Base-by-base conservation (phyloP, 2,888 invertebrate species). In the Iselma pallidipennis region DNA sequence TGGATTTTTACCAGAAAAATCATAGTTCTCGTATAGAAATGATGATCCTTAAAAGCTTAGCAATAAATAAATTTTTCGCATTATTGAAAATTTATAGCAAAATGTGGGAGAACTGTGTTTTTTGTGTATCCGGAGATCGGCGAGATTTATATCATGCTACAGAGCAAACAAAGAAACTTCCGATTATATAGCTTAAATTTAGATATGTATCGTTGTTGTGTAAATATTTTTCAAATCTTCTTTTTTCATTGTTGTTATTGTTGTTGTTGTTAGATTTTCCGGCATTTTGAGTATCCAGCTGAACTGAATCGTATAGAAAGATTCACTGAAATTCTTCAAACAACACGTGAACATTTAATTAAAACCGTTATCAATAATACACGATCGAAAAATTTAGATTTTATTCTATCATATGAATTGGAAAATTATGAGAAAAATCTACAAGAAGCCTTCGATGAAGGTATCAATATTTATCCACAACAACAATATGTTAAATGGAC, bases 211-310 rank as follows among this genome's bases (percentile, higher is more conserved):
- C 54, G 50, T 33, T 37, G 42, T 55, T 31, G 23, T 21, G 61
- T 59, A 60, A 58, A 49, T 55, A 60, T 68, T 69, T 70, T 69
- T 69, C 60, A 33, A 31, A 31, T 31, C 1, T 31, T 5, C 4
- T 7, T 6, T n/a, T 4, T 2, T 33, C 12, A 5, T 14, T 14
- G 14, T 14, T 16, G 16, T 6, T 42, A 6, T 19, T 21, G 7
- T 45, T 19, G 42, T 42, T 42, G 14, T 45, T 76, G 78, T 26
- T 77, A 92, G 94, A 88, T 94, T 59, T 94, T 94, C 76, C 87
- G 89, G 48, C 87, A 88, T 51, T 83, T 94, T 63, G 94, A 94
- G 80, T 87, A 90, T 72, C 92, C 92, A 2, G 90, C 90, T 0
- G 93, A 93, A 82, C 80, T 89, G 72, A 85, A 85, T 9, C 88